These are phyloP conservation scores for Netelia fuscicornis DNA, from an alignment of 2,888 invertebrate genomes.

Conservation along the genomic window DNA sequence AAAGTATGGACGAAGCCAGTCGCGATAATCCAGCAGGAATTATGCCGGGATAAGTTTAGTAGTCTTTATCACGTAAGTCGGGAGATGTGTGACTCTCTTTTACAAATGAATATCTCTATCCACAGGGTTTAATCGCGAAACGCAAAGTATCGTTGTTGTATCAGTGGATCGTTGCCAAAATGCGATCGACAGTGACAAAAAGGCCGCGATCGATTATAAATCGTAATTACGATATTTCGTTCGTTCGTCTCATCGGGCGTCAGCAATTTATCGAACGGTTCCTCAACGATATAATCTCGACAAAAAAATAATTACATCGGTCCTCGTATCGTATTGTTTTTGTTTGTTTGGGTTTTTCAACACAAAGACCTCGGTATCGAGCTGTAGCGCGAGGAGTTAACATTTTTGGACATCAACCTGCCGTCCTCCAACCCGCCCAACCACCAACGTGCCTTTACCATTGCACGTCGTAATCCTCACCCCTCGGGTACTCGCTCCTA, in stretches of 20 bases:
- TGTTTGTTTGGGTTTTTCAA: constrained; percentile 1
- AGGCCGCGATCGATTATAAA: background rate
- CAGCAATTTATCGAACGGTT: constrained; percentile 19
- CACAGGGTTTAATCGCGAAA: constrained; percentile 61
- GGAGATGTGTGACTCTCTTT: constrained; percentile 42
- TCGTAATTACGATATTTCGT: background rate
- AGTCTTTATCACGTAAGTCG: constrained; percentile 69
- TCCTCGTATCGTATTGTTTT: background rate
- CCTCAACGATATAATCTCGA: constrained; percentile 19
- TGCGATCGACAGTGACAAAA: background rate
- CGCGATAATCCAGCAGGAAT: constrained; percentile 32
- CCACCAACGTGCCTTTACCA: constrained; percentile 49
- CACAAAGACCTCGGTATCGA: constrained; percentile 57
- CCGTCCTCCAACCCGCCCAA: constrained; percentile 20
- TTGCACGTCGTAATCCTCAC: constrained; percentile 75
- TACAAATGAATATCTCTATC: constrained; percentile 54
- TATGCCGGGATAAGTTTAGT: constrained; percentile 40
- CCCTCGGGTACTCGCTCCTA: constrained; percentile 72
- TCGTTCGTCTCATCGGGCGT: background rate
- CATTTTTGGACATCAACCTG: constrained; percentile 71
- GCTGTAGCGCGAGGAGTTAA: constrained; percentile 69
- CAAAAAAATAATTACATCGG: constrained; percentile 14
- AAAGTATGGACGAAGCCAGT: constrained; percentile 47
- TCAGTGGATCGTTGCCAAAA: constrained; percentile 73
- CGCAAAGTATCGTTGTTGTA: constrained; percentile 68